Percentiles rank a stretch among this genome's conserved stretches.
These are phyloP conservation scores for Cyrtodaria siliqua DNA, from an alignment of 2,888 invertebrate genomes.

Conservation along the genomic window DNA sequence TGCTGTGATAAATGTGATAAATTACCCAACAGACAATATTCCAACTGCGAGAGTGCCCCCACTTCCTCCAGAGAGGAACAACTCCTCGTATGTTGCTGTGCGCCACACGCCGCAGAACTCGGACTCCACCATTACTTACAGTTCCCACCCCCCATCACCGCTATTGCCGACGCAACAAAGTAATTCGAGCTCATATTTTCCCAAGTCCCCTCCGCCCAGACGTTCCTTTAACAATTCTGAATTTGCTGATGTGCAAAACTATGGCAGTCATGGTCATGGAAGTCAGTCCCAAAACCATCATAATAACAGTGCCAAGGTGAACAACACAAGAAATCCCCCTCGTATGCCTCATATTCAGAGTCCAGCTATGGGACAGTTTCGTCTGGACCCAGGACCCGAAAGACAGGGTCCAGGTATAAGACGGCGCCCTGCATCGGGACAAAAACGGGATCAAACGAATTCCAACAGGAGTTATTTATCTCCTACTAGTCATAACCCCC, in stretches of 20 bases:
- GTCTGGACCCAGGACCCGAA: constrained; percentile 22
- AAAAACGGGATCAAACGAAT: constrained; percentile 18
- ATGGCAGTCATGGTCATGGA: constrained; percentile 19
- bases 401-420: constrained; percentile 15
- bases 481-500: constrained; percentile 41
- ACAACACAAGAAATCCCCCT: constrained; percentile 58
- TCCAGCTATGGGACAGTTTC: constrained; percentile 41
- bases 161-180: constrained; percentile 62
- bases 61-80: constrained; percentile 70
- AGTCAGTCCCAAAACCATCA: not conserved
- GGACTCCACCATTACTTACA: constrained; percentile 73
- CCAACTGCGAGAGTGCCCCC: constrained; percentile 65
- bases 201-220: constrained; percentile 54
- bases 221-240: constrained; percentile 42
- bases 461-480: constrained; percentile 35
- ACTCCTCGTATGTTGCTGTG: constrained; percentile 67
- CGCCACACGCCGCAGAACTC: constrained; percentile 80
- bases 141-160: constrained; percentile 65
- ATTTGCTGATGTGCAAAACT: constrained; percentile 29
- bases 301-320: constrained; percentile 40
- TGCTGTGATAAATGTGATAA: constrained; percentile 65
- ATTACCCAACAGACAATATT: constrained; percentile 43
- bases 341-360: constrained; percentile 60
- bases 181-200: constrained; percentile 51
- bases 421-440: constrained; percentile 4